Conservation (phyloP, 2,113 vertebrate genomes). For the Gobio gobio region DNA sequence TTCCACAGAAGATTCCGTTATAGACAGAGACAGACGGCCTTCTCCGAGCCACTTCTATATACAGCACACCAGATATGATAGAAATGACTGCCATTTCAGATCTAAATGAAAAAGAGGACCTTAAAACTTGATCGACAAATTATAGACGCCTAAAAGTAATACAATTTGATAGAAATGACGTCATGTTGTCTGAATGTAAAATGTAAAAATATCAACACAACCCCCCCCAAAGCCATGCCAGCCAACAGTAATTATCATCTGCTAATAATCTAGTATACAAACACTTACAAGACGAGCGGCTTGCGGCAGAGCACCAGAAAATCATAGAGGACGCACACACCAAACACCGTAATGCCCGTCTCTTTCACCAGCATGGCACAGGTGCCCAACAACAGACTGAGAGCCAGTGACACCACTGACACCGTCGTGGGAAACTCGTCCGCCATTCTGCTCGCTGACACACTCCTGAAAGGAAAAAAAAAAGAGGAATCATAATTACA, state of each 20-base stretch:
- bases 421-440: constrained; percentile 80
- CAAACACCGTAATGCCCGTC: constrained; percentile 94
- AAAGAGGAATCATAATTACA: background rate
- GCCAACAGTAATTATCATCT: background rate
- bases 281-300: constrained; percentile 80
- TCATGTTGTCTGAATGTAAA: background rate
- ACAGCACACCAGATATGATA: background rate
- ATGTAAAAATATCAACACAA: background rate
- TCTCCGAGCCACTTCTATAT: background rate
- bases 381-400: constrained; percentile 89
- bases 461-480: constrained; percentile 80
- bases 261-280: constrained; percentile 5
- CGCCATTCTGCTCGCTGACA: constrained; percentile 73
- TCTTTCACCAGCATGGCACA: constrained; percentile 98
- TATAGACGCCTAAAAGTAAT: background rate
- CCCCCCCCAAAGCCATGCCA: background rate
- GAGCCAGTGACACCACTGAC: constrained; percentile 79
- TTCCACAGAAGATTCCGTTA: constrained; percentile 3
- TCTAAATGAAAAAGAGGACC: background rate
- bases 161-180: background rate
- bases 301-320: constrained; percentile 84
- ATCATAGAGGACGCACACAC: constrained; percentile 92
- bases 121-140: background rate
- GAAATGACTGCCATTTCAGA: background rate
- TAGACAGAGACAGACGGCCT: background rate